Evolutionary conservation across 2,113 vertebrate species (phyloP), one percentile per base, ranked within the genome.

Genomic region (Meles meles): DNA sequence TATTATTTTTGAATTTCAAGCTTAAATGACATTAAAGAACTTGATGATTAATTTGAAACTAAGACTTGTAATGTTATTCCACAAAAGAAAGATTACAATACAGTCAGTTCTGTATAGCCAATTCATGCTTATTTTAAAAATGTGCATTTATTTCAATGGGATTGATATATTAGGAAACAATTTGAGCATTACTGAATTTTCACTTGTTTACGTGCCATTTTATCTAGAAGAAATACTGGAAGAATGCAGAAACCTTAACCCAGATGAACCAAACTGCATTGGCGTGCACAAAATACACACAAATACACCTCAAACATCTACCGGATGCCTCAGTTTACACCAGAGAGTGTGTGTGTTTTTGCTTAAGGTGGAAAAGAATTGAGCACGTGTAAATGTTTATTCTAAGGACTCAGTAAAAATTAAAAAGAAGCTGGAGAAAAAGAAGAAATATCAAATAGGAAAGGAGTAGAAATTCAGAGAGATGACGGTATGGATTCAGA

Each of bases 1-100:
- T 55, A 57, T 87, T 93, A 86, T 86, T 82, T 55, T 95, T 81
- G 10, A 88, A 88, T 93, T 95, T 90, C 34, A 95, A 82, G 6
- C 1, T 92, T 91, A 79, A 37, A 7, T 85, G 7, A 91, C 4
- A 44, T 90, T 49, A 84, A 85, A 93, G 31, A 82, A 85, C 44
- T 67, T 91, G 57, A 77, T 85, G 7, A 7, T 94, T 93, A 76
- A 34, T 77, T 83, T 72, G n/a, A 96, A 92, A 92, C 10, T 76
- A 92, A 90, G 80, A 15, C 17, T 52, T 52, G 42, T 61, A 84
- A 55, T 80, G 23, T 9, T 96, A 65, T 69, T 85, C 18, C 23
- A 81, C 7, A 47, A 90, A 89, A 52, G 42, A 61, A 93, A 91
- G 72, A 59, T 63, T 57, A 37, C 14, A 80, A 76, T 10, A 17